Base-by-base conservation (phyloP, 2,888 invertebrate genomes). In the Sinodicranocentrus sp. region DNA sequence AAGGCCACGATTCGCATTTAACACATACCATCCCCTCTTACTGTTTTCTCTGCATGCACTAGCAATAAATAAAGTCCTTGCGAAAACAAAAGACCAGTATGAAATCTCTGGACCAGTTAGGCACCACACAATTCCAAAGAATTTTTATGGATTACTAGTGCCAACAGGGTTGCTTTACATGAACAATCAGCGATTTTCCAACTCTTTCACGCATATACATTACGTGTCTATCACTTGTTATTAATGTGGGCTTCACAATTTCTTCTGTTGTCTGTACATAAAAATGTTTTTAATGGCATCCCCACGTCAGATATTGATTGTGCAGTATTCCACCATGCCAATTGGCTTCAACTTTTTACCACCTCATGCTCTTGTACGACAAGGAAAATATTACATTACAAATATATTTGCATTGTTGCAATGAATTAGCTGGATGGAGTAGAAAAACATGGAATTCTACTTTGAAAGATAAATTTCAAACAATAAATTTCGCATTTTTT, bases 361-460 rank as follows among this genome's bases (percentile, higher is more conserved):
- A n/a, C n/a, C n/a, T n/a, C n/a, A n/a, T n/a, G n/a, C n/a, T n/a
- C n/a, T n/a, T n/a, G n/a, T n/a, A n/a, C n/a, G n/a, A n/a, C n/a
- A n/a, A n/a, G n/a, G n/a, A n/a, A n/a, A n/a, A n/a, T n/a, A n/a
- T n/a, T n/a, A n/a, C n/a, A n/a, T 33, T 6, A 33, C 10, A 33
- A 6, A 33, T 33, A 33, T 33, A 33, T 33, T 33, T 33, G 10
- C 10, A 33, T 33, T 33, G 33, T 33, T 33, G 33, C 10, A 33
- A 10, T 6, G 10, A 33, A 33, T 33, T 33, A 33, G 33, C n/a
- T 33, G 33, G 33, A 33, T 33, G 33, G 33, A 10, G 33, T 33
- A 6, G 33, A 10, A 33, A 33, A 33, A 57, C 57, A 57, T 57
- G 57, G 57, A 57, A 8, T 57, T 57, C 57, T 57, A 57, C 57